phyloP scores from a whole-genome alignment of 2,113 vertebrate species.

The Neogale vison region DNA sequence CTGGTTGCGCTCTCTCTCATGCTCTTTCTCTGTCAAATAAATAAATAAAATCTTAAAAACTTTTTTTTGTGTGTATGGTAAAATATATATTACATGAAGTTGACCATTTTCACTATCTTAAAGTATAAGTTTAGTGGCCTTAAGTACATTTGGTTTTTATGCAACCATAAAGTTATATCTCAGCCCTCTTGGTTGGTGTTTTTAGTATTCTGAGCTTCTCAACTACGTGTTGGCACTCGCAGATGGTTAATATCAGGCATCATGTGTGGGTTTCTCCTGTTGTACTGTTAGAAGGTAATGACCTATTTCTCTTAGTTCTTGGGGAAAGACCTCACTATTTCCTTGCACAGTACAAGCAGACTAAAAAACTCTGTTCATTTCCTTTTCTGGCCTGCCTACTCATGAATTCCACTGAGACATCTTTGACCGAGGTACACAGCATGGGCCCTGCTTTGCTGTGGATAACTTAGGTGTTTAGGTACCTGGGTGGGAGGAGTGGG shows the following conservation, averaged over 20 bases:
- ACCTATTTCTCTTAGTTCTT: constrained; percentile 44
- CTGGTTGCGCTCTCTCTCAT: too few relatives aligned
- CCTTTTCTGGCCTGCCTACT: background rate
- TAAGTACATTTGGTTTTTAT: background rate
- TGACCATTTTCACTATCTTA: background rate
- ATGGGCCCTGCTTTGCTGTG: background rate
- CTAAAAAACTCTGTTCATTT: background rate
- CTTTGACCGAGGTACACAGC: background rate
- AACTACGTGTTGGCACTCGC: background rate
- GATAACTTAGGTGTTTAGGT: background rate
- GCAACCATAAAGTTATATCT: background rate
- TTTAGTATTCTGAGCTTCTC: background rate
- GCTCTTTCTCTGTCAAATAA: too few relatives aligned
- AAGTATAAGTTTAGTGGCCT: background rate
- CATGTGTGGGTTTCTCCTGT: background rate
- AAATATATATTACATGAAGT: background rate
- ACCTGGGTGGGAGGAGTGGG: background rate
- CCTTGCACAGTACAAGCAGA: constrained; percentile 9
- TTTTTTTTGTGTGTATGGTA: background rate
- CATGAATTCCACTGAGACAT: background rate
- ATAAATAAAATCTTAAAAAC: background rate
- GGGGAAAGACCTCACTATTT: constrained; percentile 27
- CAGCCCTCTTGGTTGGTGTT: background rate
- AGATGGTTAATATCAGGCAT: background rate
- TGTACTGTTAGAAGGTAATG: background rate